phyloP scores from a whole-genome alignment of 2,113 vertebrate species.

The Gracilinanus agilis region DNA sequence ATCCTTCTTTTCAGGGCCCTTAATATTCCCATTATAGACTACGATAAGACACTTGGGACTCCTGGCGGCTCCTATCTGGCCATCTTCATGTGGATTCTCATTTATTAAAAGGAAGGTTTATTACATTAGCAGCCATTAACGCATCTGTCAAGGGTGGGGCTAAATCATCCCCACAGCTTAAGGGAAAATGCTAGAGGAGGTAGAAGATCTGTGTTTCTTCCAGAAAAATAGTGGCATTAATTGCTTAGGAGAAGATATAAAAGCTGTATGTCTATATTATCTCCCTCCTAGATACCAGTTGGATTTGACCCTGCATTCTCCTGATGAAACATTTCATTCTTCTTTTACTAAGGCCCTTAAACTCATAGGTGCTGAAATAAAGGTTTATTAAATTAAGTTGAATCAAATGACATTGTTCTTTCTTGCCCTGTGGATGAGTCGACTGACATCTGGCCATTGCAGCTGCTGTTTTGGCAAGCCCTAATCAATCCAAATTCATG shows the following conservation, averaged over 20 bases:
- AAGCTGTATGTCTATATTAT: background rate
- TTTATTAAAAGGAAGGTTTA: background rate
- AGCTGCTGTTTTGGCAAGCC: background rate
- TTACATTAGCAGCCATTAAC: background rate
- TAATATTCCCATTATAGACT: background rate
- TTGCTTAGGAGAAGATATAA: background rate
- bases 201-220: background rate
- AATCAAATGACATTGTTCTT: background rate
- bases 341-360: background rate
- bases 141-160: background rate
- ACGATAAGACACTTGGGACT: background rate
- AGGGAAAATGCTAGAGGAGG: slow-evolving; percentile 4
- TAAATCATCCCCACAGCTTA: background rate
- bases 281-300: background rate
- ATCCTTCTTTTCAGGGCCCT: background rate
- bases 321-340: background rate
- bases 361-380: background rate
- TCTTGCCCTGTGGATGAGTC: background rate
- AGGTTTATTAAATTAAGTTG: background rate
- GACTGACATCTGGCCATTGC: background rate
- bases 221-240: background rate
- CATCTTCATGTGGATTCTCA: background rate
- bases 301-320: background rate
- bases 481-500: background rate
- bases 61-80: background rate